phyloP scores from a whole-genome alignment of 2,113 vertebrate species.

The Myiozetetes cayanensis region DNA sequence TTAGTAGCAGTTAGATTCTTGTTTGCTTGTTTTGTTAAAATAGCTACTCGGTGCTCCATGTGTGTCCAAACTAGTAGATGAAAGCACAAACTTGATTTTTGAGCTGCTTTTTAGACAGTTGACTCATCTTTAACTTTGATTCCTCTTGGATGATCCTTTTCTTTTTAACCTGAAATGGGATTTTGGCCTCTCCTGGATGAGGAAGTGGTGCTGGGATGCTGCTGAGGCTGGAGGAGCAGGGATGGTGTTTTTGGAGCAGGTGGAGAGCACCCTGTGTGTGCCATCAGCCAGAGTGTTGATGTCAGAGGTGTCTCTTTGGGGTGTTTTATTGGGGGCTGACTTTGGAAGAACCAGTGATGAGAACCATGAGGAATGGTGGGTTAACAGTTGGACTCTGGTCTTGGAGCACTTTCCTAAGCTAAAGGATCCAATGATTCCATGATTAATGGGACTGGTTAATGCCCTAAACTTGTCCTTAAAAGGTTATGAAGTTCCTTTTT shows the following conservation, averaged over 20 bases:
- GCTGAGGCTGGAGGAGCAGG: not conserved
- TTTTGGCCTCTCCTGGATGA: not conserved
- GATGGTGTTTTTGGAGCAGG: not conserved
- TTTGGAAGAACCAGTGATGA: fast-evolving
- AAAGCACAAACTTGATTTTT: fast-evolving
- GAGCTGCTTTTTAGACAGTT: not conserved
- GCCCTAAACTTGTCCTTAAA: not conserved
- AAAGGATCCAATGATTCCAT: not conserved
- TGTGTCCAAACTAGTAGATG: not conserved
- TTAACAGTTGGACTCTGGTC: not conserved
- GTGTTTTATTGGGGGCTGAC: not conserved
- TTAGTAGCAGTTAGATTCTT: not conserved
- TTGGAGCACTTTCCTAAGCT: not conserved
- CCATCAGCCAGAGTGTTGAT: fast-evolving
- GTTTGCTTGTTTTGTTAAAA: not conserved
- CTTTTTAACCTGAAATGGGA: not conserved
- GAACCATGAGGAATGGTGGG: not conserved
- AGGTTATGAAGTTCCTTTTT: not conserved
- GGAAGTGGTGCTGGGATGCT: not conserved
- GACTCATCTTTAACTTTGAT: not conserved
- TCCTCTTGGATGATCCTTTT: not conserved
- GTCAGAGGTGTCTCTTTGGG: not conserved
- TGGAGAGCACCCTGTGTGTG: not conserved
- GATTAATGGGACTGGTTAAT: not conserved
- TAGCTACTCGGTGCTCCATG: not conserved